Evolutionary conservation across 2,113 vertebrate species (phyloP).

Genomic region (Helogale parvula): DNA sequence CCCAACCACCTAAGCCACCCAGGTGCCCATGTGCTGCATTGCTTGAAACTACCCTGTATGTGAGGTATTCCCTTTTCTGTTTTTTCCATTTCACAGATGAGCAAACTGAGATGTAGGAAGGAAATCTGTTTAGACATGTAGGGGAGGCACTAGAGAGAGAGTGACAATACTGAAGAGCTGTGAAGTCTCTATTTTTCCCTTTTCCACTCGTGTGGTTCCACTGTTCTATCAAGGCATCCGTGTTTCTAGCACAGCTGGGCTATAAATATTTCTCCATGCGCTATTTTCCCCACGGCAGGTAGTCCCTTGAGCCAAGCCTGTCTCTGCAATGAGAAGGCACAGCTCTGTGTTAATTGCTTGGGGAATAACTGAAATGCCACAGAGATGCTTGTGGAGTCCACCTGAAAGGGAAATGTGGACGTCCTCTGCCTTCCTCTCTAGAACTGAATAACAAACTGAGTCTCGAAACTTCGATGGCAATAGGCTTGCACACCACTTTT

Average conservation of each 20-base stretch:
- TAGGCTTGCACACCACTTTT: background rate
- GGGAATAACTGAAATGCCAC: background rate
- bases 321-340: background rate
- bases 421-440: background rate
- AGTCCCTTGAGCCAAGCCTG: background rate
- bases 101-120: background rate
- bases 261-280: background rate
- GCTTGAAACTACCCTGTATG: background rate
- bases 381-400: background rate
- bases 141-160: background rate
- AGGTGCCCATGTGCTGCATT: background rate
- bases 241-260: accelerated
- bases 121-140: background rate
- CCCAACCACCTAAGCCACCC: too few species aligned
- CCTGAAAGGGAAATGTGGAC: background rate
- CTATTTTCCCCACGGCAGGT: too few species aligned
- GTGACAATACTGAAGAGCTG: too few species aligned
- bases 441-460: background rate
- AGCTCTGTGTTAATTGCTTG: background rate
- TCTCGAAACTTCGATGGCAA: background rate
- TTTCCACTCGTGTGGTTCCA: background rate
- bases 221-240: background rate
- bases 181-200: background rate
- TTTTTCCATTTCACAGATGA: background rate
- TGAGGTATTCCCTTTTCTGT: background rate